Conservation (phyloP, 2,113 vertebrate species). For the Muntiacus reevesi region DNA sequence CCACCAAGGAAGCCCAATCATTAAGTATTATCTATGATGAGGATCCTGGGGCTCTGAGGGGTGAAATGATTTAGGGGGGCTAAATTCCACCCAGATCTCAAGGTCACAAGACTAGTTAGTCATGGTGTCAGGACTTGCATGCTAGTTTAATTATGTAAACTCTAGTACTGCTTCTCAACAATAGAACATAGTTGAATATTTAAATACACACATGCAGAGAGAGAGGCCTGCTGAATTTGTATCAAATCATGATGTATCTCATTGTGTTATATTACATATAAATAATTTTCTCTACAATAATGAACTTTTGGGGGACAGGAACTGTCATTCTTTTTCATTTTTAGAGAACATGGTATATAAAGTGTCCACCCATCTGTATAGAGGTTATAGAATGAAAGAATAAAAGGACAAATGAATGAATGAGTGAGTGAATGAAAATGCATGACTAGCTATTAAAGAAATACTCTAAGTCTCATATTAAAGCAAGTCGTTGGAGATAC, state of each 20-base stretch:
- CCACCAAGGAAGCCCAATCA: background rate
- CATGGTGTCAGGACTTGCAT: background rate
- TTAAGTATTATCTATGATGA: background rate
- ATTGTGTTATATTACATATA: background rate
- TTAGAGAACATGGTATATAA: background rate
- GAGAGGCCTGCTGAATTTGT: background rate
- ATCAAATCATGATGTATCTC: background rate
- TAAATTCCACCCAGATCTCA: background rate
- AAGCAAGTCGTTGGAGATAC: background rate
- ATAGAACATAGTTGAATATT: background rate
- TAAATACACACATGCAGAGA: background rate
- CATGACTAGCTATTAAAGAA: background rate
- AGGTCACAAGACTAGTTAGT: background rate
- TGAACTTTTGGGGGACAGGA: background rate
- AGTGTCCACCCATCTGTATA: background rate
- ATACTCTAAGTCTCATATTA: background rate
- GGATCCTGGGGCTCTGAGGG: background rate
- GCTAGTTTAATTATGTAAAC: background rate
- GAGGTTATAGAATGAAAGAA: background rate
- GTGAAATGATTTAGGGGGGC: background rate
- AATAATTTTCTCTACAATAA: background rate
- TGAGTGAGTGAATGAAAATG: background rate
- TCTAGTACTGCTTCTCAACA: background rate
- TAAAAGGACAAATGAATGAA: background rate
- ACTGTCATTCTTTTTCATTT: background rate